phyloP scores from a whole-genome alignment of 2,113 vertebrate species.

The Lanius ludovicianus region DNA sequence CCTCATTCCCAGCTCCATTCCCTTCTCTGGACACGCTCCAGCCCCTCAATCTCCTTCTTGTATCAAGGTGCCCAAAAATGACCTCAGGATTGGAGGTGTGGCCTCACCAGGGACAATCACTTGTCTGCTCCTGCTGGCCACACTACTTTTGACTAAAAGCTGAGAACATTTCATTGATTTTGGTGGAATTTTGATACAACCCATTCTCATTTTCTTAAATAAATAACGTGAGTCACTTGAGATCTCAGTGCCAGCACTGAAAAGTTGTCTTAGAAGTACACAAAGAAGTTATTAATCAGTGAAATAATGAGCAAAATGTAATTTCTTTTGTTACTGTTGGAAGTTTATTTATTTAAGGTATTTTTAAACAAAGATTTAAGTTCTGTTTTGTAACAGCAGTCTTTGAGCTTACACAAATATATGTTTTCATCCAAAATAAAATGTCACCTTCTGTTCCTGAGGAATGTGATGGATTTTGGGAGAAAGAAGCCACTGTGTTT shows the following conservation, averaged over 20 bases:
- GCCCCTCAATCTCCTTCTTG: neutral
- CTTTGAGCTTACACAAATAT: neutral
- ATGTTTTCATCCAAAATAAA: neutral
- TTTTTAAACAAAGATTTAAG: neutral
- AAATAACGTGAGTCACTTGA: neutral
- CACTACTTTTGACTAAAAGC: neutral
- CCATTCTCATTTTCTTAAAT: neutral
- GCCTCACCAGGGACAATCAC: neutral
- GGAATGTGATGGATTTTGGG: neutral
- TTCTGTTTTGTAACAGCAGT: neutral
- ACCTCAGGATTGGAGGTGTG: rapidly evolving
- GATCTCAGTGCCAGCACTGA: neutral
- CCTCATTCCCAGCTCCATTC: neutral
- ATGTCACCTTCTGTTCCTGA: neutral
- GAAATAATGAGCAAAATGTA: neutral
- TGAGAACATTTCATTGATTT: neutral
- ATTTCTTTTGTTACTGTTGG: neutral
- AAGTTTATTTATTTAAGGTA: neutral
- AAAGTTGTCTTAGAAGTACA: neutral
- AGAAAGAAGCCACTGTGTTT: neutral
- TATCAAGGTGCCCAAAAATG: neutral
- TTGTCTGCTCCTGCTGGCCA: neutral
- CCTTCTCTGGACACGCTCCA: rapidly evolving
- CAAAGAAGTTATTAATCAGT: neutral
- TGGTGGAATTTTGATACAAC: neutral